These are phyloP conservation scores for Pluvialis apricaria DNA, from an alignment of 2,113 vertebrate species.

Conservation along the genomic window DNA sequence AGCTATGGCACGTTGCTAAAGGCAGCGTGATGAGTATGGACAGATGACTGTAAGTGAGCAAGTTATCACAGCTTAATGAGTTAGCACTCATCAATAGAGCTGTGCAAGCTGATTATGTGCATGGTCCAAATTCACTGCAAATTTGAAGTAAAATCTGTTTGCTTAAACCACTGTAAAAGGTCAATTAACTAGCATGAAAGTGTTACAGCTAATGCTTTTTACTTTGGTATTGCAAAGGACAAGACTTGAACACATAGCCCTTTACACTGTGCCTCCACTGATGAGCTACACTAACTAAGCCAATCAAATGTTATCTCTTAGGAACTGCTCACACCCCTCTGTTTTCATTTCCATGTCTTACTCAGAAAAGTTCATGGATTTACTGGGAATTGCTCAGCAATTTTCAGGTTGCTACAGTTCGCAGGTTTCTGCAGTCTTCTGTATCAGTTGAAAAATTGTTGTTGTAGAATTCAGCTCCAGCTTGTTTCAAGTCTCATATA, in stretches of 20 bases:
- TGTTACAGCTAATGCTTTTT: not conserved
- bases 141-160: constrained; percentile 43
- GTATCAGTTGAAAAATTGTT: not conserved
- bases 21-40: not conserved
- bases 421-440: not conserved
- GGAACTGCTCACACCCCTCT: not conserved
- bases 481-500: not conserved
- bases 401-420: not conserved
- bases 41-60: constrained; percentile 8
- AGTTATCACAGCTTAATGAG: constrained; percentile 20
- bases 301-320: not conserved
- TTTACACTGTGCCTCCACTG: not conserved
- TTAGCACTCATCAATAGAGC: not conserved
- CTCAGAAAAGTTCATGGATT: not conserved
- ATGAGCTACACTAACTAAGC: not conserved
- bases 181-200: constrained; percentile 12
- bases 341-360: not conserved
- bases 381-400: not conserved
- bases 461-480: not conserved
- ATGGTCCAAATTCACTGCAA: constrained; percentile 18
- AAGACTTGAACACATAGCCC: not conserved
- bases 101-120: constrained; percentile 13
- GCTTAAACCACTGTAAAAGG: constrained; percentile 45
- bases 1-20: not conserved
- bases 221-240: not conserved